These are phyloP conservation scores for Drosophila watanabei DNA, from an alignment of 1,140 invertebrate genomes.

Conservation along the genomic window DNA sequence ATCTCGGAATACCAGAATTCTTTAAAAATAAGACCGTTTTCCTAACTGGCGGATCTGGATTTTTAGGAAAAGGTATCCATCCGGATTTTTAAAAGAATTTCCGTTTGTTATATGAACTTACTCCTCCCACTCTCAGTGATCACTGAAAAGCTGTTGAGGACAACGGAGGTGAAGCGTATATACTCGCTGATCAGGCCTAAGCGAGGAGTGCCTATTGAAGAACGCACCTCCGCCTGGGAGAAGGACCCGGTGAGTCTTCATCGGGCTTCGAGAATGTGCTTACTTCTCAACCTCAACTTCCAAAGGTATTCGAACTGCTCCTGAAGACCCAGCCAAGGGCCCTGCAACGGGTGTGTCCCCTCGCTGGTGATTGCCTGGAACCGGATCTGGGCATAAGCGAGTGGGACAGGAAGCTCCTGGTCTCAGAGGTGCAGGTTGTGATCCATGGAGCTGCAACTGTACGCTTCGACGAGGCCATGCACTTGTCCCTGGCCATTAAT, in stretches of 20 bases:
- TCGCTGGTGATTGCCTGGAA: slow-evolving; percentile 87
- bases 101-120: background rate
- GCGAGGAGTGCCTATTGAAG: slow-evolving; percentile 89
- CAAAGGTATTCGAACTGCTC: slow-evolving; percentile 43
- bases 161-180: slow-evolving; percentile 89
- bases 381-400: slow-evolving; percentile 89
- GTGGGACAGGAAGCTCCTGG: slow-evolving; percentile 85
- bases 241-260: slow-evolving; percentile 80
- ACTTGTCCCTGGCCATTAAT: slow-evolving; percentile 88
- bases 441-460: slow-evolving; percentile 95
- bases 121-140: slow-evolving; percentile 85
- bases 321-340: slow-evolving; percentile 14
- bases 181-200: slow-evolving; percentile 92
- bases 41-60: slow-evolving; percentile 52
- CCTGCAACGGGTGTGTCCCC: slow-evolving; percentile 64
- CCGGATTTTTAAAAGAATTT: background rate
- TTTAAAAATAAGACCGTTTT: slow-evolving; percentile 54
- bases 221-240: slow-evolving; percentile 88
- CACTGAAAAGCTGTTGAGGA: slow-evolving; percentile 93
- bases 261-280: no score
- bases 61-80: slow-evolving; percentile 49
- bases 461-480: slow-evolving; percentile 92
- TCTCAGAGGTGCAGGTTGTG: slow-evolving; percentile 88
- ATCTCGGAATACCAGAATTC: slow-evolving; percentile 40
- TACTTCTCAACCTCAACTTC: background rate